Evolutionary conservation across 2,113 vertebrate species (phyloP).

Genomic region (Mandrillus leucophaeus): DNA sequence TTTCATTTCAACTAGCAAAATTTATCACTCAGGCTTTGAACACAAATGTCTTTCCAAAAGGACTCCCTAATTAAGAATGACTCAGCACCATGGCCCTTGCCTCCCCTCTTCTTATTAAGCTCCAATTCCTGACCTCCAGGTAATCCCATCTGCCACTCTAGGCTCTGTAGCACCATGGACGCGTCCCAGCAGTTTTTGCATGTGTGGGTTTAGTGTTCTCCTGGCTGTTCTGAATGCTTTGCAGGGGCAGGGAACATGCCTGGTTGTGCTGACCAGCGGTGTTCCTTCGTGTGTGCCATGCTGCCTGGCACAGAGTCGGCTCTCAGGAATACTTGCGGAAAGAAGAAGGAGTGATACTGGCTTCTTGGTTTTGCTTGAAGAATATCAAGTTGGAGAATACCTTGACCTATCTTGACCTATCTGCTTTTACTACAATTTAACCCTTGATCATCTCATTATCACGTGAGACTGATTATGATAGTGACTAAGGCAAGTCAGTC

Average conservation of each 20-base stretch:
- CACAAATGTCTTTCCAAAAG: not conserved
- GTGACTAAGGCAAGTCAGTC: not conserved
- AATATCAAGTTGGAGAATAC: not conserved
- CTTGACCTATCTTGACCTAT: not conserved
- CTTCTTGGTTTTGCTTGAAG: not conserved
- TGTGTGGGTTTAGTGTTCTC: not conserved
- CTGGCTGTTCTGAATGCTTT: not conserved
- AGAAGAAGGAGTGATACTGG: not conserved
- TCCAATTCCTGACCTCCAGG: not conserved
- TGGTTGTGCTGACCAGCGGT: not conserved
- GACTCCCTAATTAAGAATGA: not conserved
- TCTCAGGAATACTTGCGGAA: not conserved
- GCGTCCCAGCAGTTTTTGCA: not conserved
- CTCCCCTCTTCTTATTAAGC: not conserved
- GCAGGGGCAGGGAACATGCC: not conserved
- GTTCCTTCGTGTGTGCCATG: not conserved
- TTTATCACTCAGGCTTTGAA: conserved; percentile 28
- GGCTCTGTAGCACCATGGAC: not conserved
- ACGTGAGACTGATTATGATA: not conserved
- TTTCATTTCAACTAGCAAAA: conserved; percentile 26
- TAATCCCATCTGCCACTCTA: not conserved
- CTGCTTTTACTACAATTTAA: not conserved
- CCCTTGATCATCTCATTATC: not conserved
- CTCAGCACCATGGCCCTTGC: conserved; percentile 16
- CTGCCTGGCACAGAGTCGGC: not conserved